Evolutionary conservation across 2,113 vertebrate genomes (phyloP).

Genomic region (Capricornis sumatraensis): DNA sequence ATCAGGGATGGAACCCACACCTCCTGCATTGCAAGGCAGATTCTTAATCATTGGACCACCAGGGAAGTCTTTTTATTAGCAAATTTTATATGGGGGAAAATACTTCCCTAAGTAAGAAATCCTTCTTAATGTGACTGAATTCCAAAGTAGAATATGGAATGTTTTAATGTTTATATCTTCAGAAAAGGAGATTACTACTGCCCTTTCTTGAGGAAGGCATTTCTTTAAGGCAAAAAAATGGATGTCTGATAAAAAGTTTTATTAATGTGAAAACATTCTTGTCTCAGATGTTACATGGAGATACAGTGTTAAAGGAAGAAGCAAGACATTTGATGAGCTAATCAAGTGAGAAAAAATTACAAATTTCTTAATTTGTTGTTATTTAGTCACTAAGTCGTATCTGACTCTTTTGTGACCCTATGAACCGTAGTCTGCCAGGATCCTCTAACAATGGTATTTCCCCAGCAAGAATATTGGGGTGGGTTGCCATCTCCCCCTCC

Average conservation of each 20-base stretch:
- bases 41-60: background rate
- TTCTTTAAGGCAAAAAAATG: background rate
- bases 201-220: background rate
- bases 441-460: background rate
- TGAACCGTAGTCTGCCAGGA: background rate
- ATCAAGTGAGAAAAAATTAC: background rate
- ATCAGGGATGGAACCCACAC: background rate
- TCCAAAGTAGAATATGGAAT: background rate
- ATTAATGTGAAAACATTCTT: background rate
- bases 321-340: background rate
- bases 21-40: background rate
- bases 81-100: conserved; percentile 69
- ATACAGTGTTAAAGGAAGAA: background rate
- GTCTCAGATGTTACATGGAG: background rate
- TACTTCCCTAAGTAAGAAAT: conserved; percentile 54
- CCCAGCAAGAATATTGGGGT: background rate
- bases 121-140: background rate
- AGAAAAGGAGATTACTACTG: background rate
- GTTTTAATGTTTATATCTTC: background rate
- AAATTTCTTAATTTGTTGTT: background rate
- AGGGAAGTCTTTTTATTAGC: background rate
- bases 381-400: background rate
- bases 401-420: background rate
- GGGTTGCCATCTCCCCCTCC: background rate
- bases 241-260: background rate